These are phyloP conservation scores for Euproctis similis DNA, from an alignment of 2,888 invertebrate genomes.

Conservation along the genomic window DNA sequence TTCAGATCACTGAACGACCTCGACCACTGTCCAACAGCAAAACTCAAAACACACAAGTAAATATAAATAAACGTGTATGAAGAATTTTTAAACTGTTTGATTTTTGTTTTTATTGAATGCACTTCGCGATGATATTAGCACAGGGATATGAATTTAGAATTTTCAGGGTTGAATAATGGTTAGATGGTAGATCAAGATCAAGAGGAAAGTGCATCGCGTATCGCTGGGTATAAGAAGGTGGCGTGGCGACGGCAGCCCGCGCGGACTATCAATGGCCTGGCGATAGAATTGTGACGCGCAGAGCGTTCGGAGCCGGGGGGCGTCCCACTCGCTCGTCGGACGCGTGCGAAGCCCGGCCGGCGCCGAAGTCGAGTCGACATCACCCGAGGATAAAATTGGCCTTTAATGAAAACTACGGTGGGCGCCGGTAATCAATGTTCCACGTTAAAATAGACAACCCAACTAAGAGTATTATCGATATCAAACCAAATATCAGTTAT, in stretches of 20 bases:
- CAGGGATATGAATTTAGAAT: constrained; percentile 42
- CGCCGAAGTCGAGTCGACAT: constrained; percentile 53
- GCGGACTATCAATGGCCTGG: constrained; percentile 63
- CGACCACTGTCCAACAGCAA: constrained; percentile 46
- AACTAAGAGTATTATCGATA: constrained; percentile 42
- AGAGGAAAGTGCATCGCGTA: constrained; percentile 43
- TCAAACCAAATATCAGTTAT: constrained; percentile 20
- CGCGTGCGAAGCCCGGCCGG: constrained; percentile 27
- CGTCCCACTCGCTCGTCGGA: constrained; percentile 49
- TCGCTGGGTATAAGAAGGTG: constrained; percentile 37
- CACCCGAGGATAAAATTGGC: constrained; percentile 72
- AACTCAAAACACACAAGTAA: constrained; percentile 39
- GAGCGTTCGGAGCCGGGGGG: constrained; percentile 29
- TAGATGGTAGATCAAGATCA: constrained; percentile 26
- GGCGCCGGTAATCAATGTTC: constrained; percentile 69
- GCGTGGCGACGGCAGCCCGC: constrained; percentile 60
- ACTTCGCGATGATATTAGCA: constrained; percentile 30
- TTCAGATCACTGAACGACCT: constrained; percentile 68
- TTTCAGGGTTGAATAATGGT: constrained; percentile 37
- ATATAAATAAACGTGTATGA: constrained; percentile 33
- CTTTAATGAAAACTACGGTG: constrained; percentile 65
- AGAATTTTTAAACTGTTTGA: constrained; percentile 18
- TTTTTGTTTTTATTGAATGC: constrained; percentile 16
- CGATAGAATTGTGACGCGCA: constrained; percentile 32
- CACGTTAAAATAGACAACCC: constrained; percentile 55